Percentiles rank a stretch among this genome's conserved stretches.
Conservation (phyloP, 2,113 vertebrate species). For the Indicator indicator region DNA sequence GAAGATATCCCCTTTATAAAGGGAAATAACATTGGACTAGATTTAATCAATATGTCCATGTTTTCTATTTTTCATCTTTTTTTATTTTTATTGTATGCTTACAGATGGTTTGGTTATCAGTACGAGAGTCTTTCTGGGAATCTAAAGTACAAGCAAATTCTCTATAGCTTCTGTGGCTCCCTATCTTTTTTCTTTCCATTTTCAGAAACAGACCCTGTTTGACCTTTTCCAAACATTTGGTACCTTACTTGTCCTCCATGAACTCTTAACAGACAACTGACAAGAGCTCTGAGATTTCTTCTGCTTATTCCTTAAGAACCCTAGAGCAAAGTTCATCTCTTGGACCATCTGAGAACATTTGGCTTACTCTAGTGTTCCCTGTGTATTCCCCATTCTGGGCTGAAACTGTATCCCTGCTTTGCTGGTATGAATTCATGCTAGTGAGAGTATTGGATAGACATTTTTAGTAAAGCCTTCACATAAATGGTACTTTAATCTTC, state of each 20-base stretch:
- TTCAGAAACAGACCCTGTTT: background rate
- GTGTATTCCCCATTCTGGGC: background rate
- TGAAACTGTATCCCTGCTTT: slow-evolving; percentile 1
- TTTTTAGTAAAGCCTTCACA: background rate
- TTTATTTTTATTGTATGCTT: background rate
- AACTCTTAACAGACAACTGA: background rate
- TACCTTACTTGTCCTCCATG: background rate
- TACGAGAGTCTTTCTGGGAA: background rate
- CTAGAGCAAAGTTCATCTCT: slow-evolving; percentile 8
- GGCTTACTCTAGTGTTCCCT: background rate
- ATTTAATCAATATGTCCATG: background rate
- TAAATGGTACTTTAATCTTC: slow-evolving; percentile 9
- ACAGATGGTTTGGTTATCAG: background rate
- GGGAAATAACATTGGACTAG: background rate
- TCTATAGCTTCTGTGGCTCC: background rate
- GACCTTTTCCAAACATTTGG: background rate
- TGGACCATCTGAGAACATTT: background rate
- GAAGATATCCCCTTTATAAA: background rate
- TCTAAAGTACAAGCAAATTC: background rate
- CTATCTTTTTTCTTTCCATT: background rate
- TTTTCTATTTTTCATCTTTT: background rate
- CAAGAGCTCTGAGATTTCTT: slow-evolving; percentile 13
- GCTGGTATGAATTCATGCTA: background rate
- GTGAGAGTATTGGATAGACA: background rate
- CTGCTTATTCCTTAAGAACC: slow-evolving; percentile 17